A percentile compares a stretch with the other conserved stretches of the same genome.
Conservation (phyloP, 2,888 invertebrate genomes). For the Temnothorax rugatulus region DNA sequence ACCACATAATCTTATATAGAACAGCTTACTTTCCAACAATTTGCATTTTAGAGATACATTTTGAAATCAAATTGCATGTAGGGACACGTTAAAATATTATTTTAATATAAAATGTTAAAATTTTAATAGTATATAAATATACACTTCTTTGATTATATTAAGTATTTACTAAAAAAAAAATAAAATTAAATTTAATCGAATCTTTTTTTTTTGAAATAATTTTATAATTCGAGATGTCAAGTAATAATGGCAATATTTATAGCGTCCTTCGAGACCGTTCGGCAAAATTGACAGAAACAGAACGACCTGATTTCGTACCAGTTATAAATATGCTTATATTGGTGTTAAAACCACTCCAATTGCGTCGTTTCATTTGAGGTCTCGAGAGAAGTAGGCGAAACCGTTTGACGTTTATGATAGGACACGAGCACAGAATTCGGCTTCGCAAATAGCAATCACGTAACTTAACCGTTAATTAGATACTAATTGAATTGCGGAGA, state of each 20-base stretch:
- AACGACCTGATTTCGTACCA: slow-evolving; percentile 35
- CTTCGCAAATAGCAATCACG: slow-evolving; percentile 33
- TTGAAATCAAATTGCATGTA: not conserved
- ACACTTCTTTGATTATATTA: not conserved
- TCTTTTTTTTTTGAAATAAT: not conserved
- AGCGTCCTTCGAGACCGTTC: slow-evolving; percentile 1
- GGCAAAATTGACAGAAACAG: slow-evolving; percentile 45
- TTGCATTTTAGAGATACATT: not conserved
- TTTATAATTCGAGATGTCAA: not conserved
- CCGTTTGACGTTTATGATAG: not conserved
- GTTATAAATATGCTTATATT: slow-evolving; percentile 40
- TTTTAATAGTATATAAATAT: not conserved
- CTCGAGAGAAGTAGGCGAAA: not conserved
- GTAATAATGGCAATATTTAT: slow-evolving; percentile 1
- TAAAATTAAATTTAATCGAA: not conserved
- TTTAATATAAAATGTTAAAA: not conserved
- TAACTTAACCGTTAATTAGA: slow-evolving; percentile 69
- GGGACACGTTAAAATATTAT: not conserved
- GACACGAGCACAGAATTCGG: not conserved
- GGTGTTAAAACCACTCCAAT: not conserved
- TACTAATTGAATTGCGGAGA: slow-evolving; percentile 71
- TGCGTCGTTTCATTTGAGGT: slow-evolving; percentile 1
- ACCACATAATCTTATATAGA: not conserved
- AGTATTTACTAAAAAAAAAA: not conserved
- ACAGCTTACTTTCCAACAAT: slow-evolving; percentile 25